These are phyloP conservation scores for Microchrysa polita DNA, from an alignment of 2,888 invertebrate genomes.

Conservation along the genomic window DNA sequence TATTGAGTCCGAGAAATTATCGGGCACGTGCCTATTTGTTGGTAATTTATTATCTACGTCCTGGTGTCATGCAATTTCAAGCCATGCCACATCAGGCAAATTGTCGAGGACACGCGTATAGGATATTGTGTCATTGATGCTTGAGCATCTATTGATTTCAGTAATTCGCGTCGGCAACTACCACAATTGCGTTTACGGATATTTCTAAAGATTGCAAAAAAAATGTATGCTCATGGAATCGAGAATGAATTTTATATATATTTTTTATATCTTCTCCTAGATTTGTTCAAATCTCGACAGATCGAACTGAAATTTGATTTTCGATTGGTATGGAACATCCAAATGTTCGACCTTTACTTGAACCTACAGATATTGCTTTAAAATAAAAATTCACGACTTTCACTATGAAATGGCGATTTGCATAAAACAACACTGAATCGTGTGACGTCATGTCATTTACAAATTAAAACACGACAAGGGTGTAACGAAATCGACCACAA, in stretches of 20 bases:
- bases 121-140: conserved; percentile 24
- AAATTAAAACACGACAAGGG: conserved; percentile 44
- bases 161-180: neutral
- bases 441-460: conserved; percentile 30
- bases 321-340: neutral
- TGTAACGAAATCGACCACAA: conserved; percentile 29
- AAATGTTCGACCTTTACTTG: too few species aligned
- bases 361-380: too few species aligned
- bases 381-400: too few species aligned
- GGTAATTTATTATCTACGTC: conserved; percentile 36
- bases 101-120: conserved; percentile 25
- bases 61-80: conserved; percentile 38
- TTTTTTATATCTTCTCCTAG: too few species aligned
- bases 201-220: too few species aligned
- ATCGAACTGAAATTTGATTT: neutral
- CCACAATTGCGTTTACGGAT: too few species aligned
- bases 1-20: conserved; percentile 33
- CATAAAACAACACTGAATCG: conserved; percentile 33
- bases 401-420: too few species aligned
- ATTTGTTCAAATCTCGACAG: too few species aligned
- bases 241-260: too few species aligned
- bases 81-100: conserved; percentile 13
- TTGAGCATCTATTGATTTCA: conserved; percentile 32
- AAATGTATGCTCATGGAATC: neutral
- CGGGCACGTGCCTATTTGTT: conserved; percentile 43